phyloP scores from a whole-genome alignment of 2,113 vertebrate genomes.

The Elaphurus davidianus region DNA sequence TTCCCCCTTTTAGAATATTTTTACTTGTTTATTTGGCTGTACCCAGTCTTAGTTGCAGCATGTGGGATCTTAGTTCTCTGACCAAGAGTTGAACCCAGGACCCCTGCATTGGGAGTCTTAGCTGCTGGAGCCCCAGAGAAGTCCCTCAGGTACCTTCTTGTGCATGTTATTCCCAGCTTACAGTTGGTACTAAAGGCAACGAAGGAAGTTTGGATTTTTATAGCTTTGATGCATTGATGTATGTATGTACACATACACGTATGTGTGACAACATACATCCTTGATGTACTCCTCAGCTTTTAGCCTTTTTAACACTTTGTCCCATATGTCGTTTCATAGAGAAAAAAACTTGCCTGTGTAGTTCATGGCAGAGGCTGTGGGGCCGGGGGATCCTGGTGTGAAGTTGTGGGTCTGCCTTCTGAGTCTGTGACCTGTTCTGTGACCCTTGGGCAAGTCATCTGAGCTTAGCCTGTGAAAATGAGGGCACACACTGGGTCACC shows the following conservation, averaged over 20 bases:
- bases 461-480: background rate
- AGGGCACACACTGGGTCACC: background rate
- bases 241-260: no score
- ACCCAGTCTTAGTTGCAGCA: background rate
- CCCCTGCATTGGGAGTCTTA: background rate
- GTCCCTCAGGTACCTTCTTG: background rate
- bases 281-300: no score
- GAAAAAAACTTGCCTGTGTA: background rate
- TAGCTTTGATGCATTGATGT: background rate
- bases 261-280: no score
- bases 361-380: accelerated
- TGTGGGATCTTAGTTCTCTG: background rate
- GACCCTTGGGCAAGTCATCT: background rate
- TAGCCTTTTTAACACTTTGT: background rate
- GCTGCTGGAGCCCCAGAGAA: background rate
- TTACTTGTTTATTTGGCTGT: background rate
- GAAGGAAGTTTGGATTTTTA: background rate
- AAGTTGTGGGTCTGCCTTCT: accelerated
- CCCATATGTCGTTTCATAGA: background rate
- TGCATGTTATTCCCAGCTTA: background rate
- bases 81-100: background rate
- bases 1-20: background rate
- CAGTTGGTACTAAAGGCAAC: background rate
- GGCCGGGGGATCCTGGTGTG: background rate
- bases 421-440: background rate